Conservation (phyloP, 2,888 invertebrate genomes). For the Leucophora obtusa region DNA sequence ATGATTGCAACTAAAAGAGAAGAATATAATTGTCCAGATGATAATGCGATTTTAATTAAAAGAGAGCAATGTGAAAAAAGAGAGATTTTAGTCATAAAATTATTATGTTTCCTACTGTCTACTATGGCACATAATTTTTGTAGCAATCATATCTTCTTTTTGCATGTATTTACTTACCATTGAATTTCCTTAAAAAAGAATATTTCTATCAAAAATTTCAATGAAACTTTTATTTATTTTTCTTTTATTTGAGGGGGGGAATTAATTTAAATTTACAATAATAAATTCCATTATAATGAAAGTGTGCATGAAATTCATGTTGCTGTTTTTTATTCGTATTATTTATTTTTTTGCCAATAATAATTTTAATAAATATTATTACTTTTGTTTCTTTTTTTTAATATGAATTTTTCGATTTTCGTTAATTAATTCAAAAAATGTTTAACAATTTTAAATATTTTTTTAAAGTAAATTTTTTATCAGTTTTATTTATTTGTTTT, state of each 20-base stretch:
- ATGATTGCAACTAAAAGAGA: too few species aligned
- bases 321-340: background rate
- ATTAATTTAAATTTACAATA: conserved; percentile 54
- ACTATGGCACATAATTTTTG: too few species aligned
- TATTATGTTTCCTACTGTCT: too few species aligned
- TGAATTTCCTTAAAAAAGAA: background rate
- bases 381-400: conserved; percentile 10
- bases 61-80: too few species aligned
- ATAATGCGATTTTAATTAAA: too few species aligned
- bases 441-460: conserved; percentile 57
- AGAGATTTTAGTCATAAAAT: too few species aligned
- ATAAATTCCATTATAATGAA: conserved; percentile 63
- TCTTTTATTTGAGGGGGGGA: conserved; percentile 18
- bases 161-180: background rate
- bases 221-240: conserved; percentile 51
- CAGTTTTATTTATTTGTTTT: conserved; percentile 48
- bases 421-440: conserved; percentile 36
- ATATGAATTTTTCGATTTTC: conserved; percentile 37
- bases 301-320: conserved; percentile 62
- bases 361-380: conserved; percentile 39
- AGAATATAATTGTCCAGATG: too few species aligned
- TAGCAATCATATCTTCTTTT: too few species aligned
- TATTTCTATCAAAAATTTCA: conserved; percentile 25
- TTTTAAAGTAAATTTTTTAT: conserved; percentile 59
- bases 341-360: conserved; percentile 30